A percentile compares a stretch with the other conserved stretches of the same genome.
These are phyloP conservation scores for Sciurus vulgaris DNA, from an alignment of 2,797 vertebrate genomes.

Conservation along the genomic window DNA sequence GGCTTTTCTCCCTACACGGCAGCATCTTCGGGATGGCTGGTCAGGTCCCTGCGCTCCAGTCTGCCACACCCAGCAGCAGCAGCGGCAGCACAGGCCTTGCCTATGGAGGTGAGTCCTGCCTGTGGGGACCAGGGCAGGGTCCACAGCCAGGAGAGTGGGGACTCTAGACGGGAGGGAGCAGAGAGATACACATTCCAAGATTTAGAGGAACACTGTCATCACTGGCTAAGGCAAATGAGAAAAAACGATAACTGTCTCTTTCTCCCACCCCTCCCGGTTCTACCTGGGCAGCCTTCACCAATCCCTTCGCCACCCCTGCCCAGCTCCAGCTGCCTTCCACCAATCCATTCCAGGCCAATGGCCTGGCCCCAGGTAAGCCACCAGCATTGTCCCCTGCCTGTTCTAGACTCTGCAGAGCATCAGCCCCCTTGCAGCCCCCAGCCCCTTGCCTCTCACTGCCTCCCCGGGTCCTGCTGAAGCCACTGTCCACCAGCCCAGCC, in stretches of 20 bases:
- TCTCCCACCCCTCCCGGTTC: background rate
- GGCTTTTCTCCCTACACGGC: constrained; percentile 22
- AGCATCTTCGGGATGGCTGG: constrained; percentile 81
- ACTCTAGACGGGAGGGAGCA: background rate
- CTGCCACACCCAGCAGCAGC: background rate
- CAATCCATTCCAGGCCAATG: constrained; percentile 93
- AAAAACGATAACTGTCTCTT: background rate
- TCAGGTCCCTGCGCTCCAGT: constrained; percentile 62
- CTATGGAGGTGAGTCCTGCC: constrained; percentile 83
- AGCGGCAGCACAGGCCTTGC: constrained; percentile 64
- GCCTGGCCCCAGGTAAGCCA: constrained; percentile 90
- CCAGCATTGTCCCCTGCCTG: background rate
- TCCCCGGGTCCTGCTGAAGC: background rate
- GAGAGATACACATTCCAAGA: background rate
- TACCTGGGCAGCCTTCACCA: constrained; percentile 90
- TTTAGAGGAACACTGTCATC: background rate
- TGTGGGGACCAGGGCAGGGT: background rate
- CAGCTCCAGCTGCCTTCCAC: constrained; percentile 92
- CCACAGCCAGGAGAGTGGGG: background rate
- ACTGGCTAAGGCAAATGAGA: background rate
- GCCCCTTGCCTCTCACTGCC: no score
- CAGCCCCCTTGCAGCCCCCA: no score
- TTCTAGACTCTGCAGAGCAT: background rate
- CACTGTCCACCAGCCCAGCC: background rate
- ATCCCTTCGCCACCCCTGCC: constrained; percentile 91